Evolutionary conservation across 2,888 invertebrate genomes (phyloP).

Genomic region (Cybosia mesomella): DNA sequence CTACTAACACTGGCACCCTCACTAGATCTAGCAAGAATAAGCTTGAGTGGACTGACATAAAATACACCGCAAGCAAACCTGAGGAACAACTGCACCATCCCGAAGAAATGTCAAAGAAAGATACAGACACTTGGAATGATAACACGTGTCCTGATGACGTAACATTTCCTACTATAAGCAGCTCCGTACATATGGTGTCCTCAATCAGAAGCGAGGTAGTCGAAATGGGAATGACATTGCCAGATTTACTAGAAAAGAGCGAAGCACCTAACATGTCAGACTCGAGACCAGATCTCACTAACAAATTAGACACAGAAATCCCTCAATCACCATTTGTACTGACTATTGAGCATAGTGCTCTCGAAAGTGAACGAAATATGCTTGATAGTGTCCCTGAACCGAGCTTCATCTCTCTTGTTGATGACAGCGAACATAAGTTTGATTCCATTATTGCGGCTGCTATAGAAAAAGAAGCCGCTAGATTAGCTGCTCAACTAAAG

Average conservation of each 20-base stretch:
- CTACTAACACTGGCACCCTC: conserved; percentile 52
- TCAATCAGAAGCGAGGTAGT: conserved; percentile 79
- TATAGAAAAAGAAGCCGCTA: conserved; percentile 92
- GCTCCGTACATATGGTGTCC: conserved; percentile 90
- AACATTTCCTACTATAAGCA: conserved; percentile 93
- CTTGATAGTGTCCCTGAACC: conserved; percentile 70
- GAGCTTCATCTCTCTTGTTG: conserved; percentile 73
- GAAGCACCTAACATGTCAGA: conserved; percentile 61
- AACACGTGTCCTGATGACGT: conserved; percentile 92
- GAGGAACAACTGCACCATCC: conserved; percentile 27
- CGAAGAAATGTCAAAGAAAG: conserved; percentile 59
- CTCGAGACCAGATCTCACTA: conserved; percentile 76
- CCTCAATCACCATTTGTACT: conserved; percentile 48
- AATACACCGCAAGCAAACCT: conserved; percentile 60
- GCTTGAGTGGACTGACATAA: conserved; percentile 74
- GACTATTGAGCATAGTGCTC: conserved; percentile 46
- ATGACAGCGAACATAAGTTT: conserved; percentile 84
- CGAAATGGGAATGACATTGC: conserved; percentile 85
- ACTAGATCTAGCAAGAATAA: conserved; percentile 56
- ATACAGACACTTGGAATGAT: conserved; percentile 93
- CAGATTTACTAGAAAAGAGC: conserved; percentile 79
- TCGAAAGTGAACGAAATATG: conserved; percentile 50
- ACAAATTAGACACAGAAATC: conserved; percentile 66
- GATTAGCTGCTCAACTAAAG: conserved; percentile 84
- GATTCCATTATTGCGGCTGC: conserved; percentile 90